phyloP scores from a whole-genome alignment of 2,113 vertebrate species.

The Gymnarchus niloticus region DNA sequence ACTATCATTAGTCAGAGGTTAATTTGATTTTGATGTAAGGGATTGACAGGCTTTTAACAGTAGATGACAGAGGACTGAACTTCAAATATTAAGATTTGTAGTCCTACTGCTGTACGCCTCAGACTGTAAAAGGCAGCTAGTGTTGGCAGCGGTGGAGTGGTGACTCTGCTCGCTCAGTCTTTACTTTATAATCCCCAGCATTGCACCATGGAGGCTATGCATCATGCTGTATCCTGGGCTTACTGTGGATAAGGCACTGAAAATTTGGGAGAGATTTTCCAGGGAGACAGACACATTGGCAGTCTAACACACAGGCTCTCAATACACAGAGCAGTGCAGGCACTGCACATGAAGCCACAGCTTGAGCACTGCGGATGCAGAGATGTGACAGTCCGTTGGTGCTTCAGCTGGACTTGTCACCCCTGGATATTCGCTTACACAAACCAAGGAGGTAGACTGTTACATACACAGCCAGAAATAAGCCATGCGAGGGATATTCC shows the following conservation, averaged over 20 bases:
- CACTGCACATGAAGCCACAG: neutral
- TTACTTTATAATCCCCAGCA: neutral
- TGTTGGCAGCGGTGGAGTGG: neutral
- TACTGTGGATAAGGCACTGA: neutral
- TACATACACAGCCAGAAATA: neutral
- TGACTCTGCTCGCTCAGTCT: neutral
- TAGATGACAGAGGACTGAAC: neutral
- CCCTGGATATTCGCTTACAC: neutral
- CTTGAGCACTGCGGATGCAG: neutral
- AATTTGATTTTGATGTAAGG: neutral
- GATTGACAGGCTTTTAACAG: neutral
- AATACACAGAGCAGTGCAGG: neutral
- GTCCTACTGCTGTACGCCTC: neutral
- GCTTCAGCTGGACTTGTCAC: neutral
- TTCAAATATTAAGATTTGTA: neutral
- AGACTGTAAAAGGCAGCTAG: neutral
- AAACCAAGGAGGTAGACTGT: neutral
- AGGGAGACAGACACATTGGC: neutral
- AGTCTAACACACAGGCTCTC: neutral
- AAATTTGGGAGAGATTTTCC: conserved; percentile 3
- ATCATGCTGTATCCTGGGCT: neutral
- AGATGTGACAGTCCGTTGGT: neutral
- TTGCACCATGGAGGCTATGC: neutral
- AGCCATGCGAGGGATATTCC: neutral
- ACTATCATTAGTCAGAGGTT: neutral